A percentile compares a stretch with the other conserved stretches of the same genome.
These are phyloP conservation scores for Gouania willdenowi DNA, from an alignment of 2,797 vertebrate genomes.

Conservation along the genomic window DNA sequence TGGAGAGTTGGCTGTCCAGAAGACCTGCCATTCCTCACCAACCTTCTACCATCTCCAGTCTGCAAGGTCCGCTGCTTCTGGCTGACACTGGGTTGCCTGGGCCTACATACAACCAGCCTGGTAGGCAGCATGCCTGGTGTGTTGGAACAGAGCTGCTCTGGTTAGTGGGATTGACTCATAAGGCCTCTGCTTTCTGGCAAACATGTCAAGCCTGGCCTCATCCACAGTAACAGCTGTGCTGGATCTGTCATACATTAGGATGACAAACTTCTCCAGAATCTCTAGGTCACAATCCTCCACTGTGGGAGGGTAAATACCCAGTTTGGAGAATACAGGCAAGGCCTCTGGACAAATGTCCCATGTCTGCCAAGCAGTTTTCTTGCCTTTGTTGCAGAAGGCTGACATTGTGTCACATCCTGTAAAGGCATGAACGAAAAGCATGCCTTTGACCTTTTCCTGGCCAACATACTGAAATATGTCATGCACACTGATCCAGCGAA, in stretches of 20 bases:
- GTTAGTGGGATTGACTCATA: background rate
- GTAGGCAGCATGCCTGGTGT: too few species aligned
- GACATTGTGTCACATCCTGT: background rate
- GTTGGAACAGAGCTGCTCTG: too few species aligned
- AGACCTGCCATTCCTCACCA: background rate
- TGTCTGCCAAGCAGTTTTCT: background rate
- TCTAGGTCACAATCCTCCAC: background rate
- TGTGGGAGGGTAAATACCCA: too few species aligned
- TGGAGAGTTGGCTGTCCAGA: background rate
- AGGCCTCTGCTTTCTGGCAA: background rate
- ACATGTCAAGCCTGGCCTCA: background rate
- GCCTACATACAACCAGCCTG: too few species aligned
- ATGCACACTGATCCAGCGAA: background rate
- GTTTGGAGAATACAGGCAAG: too few species aligned
- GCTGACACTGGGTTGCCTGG: background rate
- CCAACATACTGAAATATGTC: background rate
- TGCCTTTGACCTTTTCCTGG: background rate
- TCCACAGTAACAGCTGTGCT: background rate
- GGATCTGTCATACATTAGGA: background rate
- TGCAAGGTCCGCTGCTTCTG: background rate
- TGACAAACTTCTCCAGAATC: background rate
- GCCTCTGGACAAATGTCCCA: background rate
- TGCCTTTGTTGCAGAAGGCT: too few species aligned
- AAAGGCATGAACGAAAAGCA: background rate
- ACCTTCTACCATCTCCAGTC: background rate